Evolutionary conservation across 1,140 invertebrate genomes (phyloP), one percentile per base, ranked within the genome.

Genomic region (Drosophila quadrilineata): DNA sequence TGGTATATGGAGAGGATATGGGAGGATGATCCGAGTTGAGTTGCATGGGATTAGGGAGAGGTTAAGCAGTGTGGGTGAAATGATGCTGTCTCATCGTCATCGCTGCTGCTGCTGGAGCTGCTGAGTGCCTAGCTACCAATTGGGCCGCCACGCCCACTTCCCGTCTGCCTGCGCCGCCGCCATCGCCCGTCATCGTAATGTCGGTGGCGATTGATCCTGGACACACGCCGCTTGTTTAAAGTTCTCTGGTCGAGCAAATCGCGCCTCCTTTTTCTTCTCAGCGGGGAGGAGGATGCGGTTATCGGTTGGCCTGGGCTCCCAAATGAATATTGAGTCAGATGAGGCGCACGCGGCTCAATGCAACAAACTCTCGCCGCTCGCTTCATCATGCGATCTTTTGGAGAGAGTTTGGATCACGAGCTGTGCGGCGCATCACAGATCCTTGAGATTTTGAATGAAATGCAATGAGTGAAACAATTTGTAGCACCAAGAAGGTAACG

Each of bases 401-500:
- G 67, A 43, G 79, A 85, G 79, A 85, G 79, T 85, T 85, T 85
- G 79, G 66, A 85, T 60, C 79, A 74, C 70, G 79, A 85, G 79
- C 79, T 85, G 80, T 71, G 79, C 80, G 67, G 41, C 62, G 80
- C 63, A n/a, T n/a, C 74, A 56, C 57, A 60, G 59, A 63, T 57
- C 72, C 86, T 84, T 79, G 71, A 85, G 74, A 85, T 85, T 82
- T 85, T 84, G 66, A 84, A 85, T 84, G 77, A 84, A 79, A 84
- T 69, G 85, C 84, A 84, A 73, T 85, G 79, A 85, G 53, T 85
- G 60, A 85, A 85, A 84, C 77, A 84, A 84, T 84, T 79, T 84
- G 69, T 84, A 84, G 77, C 77, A 85, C 79, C 74, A 84, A 84
- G 79, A 85, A 84, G 79, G 79, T 85, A 85, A 85, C 74, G 79